Evolutionary conservation across 1,140 invertebrate species (phyloP).

Genomic region (Tyrophagus putrescentiae): DNA sequence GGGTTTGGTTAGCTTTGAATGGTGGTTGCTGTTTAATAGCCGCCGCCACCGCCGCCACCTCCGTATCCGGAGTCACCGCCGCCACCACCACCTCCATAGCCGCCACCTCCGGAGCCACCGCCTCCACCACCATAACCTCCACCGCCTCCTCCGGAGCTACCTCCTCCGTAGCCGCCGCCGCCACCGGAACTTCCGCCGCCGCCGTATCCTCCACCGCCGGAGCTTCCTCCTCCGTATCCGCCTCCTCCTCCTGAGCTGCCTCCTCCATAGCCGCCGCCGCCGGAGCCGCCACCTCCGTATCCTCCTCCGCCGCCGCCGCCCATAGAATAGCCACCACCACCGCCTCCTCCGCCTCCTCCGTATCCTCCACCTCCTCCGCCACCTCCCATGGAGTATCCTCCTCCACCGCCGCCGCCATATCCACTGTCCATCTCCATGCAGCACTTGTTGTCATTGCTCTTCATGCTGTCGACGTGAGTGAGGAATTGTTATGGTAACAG

Average conservation of each 20-base stretch:
- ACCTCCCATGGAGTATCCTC: not conserved
- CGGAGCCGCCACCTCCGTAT: not conserved
- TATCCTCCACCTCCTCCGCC: not conserved
- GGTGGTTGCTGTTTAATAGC: not conserved
- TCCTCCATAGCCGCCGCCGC: no score
- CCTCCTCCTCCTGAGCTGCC: no score
- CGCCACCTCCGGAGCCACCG: no score
- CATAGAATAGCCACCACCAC: not conserved
- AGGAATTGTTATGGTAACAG: not conserved
- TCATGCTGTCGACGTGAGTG: constrained; percentile 4
- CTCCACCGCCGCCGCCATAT: constrained; percentile 6
- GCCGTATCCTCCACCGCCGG: not conserved
- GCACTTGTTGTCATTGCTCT: constrained; percentile 4
- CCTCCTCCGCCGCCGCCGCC: not conserved
- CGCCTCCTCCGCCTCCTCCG: not conserved
- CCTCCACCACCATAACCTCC: not conserved
- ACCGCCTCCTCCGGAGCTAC: not conserved
- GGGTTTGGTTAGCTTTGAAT: no score
- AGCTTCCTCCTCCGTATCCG: no score
- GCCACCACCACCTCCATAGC: no score
- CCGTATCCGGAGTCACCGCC: not conserved
- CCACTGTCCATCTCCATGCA: constrained; percentile 9
- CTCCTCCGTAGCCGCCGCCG: not conserved
- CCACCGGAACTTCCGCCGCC: not conserved
- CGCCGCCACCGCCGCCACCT: constrained; percentile 1